A percentile compares a stretch with the other conserved stretches of the same genome.
Conservation (phyloP, 2,113 vertebrate genomes). For the Myxocyprinus asiaticus region DNA sequence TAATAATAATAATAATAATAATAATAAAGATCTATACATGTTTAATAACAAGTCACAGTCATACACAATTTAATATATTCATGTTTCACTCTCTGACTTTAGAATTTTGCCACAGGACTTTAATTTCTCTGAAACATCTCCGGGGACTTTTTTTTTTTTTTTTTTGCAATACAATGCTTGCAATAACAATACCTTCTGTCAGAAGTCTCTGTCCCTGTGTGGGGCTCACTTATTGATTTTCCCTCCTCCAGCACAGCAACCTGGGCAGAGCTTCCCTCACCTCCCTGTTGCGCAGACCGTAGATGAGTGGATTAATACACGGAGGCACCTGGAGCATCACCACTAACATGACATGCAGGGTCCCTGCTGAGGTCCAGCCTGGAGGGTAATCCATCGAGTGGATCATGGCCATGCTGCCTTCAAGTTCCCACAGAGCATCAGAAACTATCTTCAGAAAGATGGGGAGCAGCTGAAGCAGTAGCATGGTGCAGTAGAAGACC, state of each 20-base stretch:
- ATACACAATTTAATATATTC: no score
- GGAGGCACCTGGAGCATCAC: slow-evolving; percentile 58
- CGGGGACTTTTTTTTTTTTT: neutral
- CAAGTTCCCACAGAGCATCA: slow-evolving; percentile 62
- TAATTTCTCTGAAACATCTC: neutral
- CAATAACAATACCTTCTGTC: no score
- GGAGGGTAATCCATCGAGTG: neutral
- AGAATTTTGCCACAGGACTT: neutral
- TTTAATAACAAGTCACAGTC: no score
- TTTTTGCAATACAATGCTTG: no score
- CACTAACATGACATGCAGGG: slow-evolving; percentile 60
- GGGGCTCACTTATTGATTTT: no score
- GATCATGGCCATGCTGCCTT: slow-evolving; percentile 32
- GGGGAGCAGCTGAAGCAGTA: slow-evolving; percentile 66
- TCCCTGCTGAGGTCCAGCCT: slow-evolving; percentile 5
- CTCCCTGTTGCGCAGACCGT: slow-evolving; percentile 60
- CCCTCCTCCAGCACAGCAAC: slow-evolving; percentile 2
- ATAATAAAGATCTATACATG: no score
- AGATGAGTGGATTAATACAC: slow-evolving; percentile 68
- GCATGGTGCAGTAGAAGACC: slow-evolving; percentile 65
- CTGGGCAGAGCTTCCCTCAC: slow-evolving; percentile 39
- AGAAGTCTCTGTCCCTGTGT: neutral
- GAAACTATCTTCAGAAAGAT: slow-evolving; percentile 56
- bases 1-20: no score
- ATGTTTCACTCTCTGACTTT: no score